phyloP scores from a whole-genome alignment of 1,140 invertebrate species.

The Drosophila virilis region DNA sequence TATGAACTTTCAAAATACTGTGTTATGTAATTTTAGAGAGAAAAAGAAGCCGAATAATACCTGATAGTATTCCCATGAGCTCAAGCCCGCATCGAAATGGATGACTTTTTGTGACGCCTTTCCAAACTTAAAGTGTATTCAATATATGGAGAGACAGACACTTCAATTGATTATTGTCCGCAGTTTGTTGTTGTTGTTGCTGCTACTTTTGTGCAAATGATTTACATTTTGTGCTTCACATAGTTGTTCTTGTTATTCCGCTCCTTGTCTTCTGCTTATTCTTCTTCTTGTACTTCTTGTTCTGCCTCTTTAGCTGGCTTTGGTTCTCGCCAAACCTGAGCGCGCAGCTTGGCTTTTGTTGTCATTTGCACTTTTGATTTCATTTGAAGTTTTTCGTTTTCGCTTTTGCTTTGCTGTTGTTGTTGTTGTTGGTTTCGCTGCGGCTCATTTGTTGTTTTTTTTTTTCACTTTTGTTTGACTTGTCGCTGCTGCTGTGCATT shows the following conservation, averaged over 20 bases:
- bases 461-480: constrained; percentile 64
- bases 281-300: constrained; percentile 17
- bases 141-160: constrained; percentile 61
- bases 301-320: constrained; percentile 22
- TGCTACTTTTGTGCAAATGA: constrained; percentile 60
- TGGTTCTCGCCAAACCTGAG: constrained; percentile 28
- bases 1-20: too few species aligned
- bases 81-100: too few species aligned
- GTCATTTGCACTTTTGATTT: constrained; percentile 82
- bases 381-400: constrained; percentile 66
- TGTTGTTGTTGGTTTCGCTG: constrained; percentile 24
- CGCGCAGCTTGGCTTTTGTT: constrained; percentile 67
- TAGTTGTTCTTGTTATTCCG: constrained; percentile 39
- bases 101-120: too few species aligned
- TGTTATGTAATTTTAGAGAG: too few species aligned
- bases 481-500: constrained; percentile 50
- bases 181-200: constrained; percentile 32
- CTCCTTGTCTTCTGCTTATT: constrained; percentile 2
- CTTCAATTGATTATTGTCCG: constrained; percentile 77
- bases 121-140: constrained; percentile 18
- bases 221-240: constrained; percentile 65
- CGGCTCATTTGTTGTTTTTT: constrained; percentile 53
- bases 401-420: constrained; percentile 40
- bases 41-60: too few species aligned
- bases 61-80: too few species aligned